Evolutionary conservation across 2,797 vertebrate species (phyloP).

Genomic region (Bradypodion pumilum): DNA sequence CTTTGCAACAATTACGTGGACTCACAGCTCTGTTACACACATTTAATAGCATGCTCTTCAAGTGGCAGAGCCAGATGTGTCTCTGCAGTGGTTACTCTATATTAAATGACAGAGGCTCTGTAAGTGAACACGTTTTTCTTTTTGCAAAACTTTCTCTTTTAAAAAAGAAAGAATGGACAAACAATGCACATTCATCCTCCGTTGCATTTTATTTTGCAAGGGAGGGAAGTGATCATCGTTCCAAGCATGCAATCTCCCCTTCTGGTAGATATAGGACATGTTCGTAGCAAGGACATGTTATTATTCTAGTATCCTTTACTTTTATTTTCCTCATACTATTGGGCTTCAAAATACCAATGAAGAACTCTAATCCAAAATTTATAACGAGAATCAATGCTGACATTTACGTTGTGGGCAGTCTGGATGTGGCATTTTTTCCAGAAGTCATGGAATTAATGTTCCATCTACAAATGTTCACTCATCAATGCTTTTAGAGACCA

Average conservation of each 20-base stretch:
- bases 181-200: not conserved
- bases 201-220: not conserved
- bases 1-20: constrained; percentile 31
- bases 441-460: constrained; percentile 9
- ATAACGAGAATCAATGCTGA: not conserved
- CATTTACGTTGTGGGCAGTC: constrained; percentile 5
- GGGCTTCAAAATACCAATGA: not conserved
- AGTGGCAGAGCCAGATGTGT: not conserved
- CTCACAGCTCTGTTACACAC: not conserved
- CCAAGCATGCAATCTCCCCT: not conserved
- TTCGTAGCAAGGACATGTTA: not conserved
- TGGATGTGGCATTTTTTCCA: constrained; percentile 13
- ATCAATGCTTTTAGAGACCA: no score
- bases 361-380: not conserved
- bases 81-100: not conserved
- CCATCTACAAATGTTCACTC: constrained; percentile 23
- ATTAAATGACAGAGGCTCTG: not conserved
- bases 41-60: not conserved
- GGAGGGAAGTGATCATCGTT: not conserved
- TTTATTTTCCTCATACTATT: constrained; percentile 14
- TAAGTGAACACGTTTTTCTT: no score
- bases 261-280: not conserved
- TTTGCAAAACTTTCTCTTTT: not conserved
- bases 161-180: not conserved
- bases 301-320: not conserved